Evolutionary conservation across 2,888 invertebrate genomes (phyloP), one percentile per base, ranked within the genome.

Genomic region (Cyclophora punctaria): DNA sequence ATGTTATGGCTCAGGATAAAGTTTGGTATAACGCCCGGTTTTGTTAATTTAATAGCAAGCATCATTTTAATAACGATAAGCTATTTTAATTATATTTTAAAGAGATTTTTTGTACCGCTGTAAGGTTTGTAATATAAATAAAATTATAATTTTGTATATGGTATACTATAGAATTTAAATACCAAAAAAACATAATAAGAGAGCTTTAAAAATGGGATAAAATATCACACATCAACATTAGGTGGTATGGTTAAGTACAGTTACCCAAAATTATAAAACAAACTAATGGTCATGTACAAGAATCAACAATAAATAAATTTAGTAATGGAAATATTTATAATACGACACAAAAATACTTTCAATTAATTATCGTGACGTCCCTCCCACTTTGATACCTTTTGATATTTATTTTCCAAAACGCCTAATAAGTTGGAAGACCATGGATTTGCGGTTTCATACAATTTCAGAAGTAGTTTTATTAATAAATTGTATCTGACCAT

Each of bases 241-340:
- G 83, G 80, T 85, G 83, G 83, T 83, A 77, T 77, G 75, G 71
- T 83, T 83, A 82, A 84, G 83, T 84, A 84, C 84, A 76, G 75
- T 71, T 44, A 4, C 70, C 69, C 67, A 68, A 70, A 73, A 63
- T 59, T 60, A 58, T 59, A 53, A 63, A 75, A 69, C 71, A 69
- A 75, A 73, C 73, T 75, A 81, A 80, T 79, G 79, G 76, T 70
- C 78, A 76, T 64, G 54, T 71, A 75, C 71, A 74, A 75, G 57
- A 59, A 49, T 58, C 20, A 47, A 47, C 34, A 47, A 40, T 42
- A 42, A 49, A 55, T 45, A 50, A 59, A 51, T 56, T 57, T 56
- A 55, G 20, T 44, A 3, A 44, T 54, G 49, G 49, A 48, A 48
- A 49, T 50, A 40, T 34, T 41, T 50, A 51, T 42, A 53, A 45